Conservation (phyloP, 2,888 invertebrate genomes). For the Mythimna loreyi region DNA sequence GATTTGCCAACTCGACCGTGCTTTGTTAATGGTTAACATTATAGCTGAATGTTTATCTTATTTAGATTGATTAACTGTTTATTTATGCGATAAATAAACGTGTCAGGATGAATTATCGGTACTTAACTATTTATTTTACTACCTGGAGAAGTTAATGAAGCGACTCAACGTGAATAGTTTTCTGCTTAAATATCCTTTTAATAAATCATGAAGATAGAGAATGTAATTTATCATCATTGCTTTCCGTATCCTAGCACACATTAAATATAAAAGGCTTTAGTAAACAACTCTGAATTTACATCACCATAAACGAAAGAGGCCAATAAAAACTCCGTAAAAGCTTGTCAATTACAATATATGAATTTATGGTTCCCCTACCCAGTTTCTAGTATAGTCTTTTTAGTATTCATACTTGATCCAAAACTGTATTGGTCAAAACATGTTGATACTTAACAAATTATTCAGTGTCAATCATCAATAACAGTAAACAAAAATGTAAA, state of each 20-base stretch:
- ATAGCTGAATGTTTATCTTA: slow-evolving; percentile 19
- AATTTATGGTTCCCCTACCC: neutral
- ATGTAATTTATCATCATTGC: neutral
- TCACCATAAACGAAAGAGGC: neutral
- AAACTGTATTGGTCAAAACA: neutral
- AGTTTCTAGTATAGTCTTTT: too few species aligned
- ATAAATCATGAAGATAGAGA: neutral
- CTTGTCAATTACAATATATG: slow-evolving; percentile 20
- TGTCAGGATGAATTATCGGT: slow-evolving; percentile 17
- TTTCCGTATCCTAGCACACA: slow-evolving; percentile 25
- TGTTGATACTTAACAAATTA: neutral
- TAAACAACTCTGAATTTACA: slow-evolving; percentile 46
- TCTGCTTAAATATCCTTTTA: neutral
- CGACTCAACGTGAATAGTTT: neutral
- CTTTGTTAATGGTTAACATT: slow-evolving; percentile 25
- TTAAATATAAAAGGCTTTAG: slow-evolving; percentile 50
- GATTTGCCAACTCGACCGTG: slow-evolving; percentile 39
- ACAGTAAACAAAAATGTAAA: neutral
- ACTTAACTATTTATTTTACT: slow-evolving; percentile 7
- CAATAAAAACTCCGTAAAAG: slow-evolving; percentile 18
- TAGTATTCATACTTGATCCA: neutral
- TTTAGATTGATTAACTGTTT: slow-evolving; percentile 27
- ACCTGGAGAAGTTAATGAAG: neutral
- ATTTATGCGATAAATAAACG: slow-evolving; percentile 11
- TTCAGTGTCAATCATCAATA: neutral